Evolutionary conservation across 2,888 invertebrate species (phyloP), one percentile per base, ranked within the genome.

Genomic region (Galerucella calmariensis): DNA sequence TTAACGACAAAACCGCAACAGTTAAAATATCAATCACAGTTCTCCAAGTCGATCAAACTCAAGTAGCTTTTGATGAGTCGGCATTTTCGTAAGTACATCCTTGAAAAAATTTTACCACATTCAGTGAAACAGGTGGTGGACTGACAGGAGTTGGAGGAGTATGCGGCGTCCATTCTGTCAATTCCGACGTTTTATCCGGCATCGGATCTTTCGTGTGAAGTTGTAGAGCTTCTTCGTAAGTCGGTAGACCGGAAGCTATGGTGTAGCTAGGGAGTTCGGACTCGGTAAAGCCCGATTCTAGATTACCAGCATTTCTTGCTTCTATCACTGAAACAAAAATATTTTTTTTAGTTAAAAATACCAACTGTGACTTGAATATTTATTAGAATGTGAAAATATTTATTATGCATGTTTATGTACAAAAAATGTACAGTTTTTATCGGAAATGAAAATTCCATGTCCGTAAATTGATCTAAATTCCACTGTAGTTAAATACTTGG

Each of bases 241-340:
- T 90, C 61, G 92, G 92, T 67, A 92, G 85, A 5, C 92, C 92
- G n/a, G 92, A 91, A 63, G 91, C 92, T 71, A 91, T 88, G 5
- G 91, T 91, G 81, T 92, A 92, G 77, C 90, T 91, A 14, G 92
- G 92, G 75, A 92, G 83, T 78, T 90, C 91, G 4, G 85, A 85
- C 72, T 90, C 90, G 9, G 73, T 59, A 56, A 79, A 73, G 69
- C 88, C 88, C 66, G 86, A 75, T 81, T 86, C 87, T 14, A 85
- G 59, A 69, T 83, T 84, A 53, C 81, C 81, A 11, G 81, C 74
- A 58, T 81, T 82, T 70, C 85, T 81, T 63, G 82, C 79, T 79
- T 86, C 84, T 75, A 89, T 86, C 82, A 89, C 90, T 90, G 87
- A 6, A 88, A 88, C 70, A 77, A 82, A 78, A 77, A 68, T 0